Conservation (phyloP, 1,140 invertebrate species). For the Apolygus lucorum region DNA sequence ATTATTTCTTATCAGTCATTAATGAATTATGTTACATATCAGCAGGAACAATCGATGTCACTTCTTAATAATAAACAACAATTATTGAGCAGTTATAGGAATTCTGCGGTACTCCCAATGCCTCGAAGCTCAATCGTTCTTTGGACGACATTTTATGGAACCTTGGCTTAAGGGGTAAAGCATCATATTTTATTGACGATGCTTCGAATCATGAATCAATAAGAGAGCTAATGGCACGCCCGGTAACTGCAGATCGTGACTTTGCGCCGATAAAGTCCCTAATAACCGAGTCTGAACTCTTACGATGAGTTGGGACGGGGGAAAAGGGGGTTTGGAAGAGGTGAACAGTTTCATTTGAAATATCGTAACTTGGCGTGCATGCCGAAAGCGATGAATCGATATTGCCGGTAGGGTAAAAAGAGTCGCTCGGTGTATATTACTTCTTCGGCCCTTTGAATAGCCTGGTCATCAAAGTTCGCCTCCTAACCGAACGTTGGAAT, state of each 20-base stretch:
- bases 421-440: too few relatives aligned
- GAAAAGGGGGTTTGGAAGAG: background rate
- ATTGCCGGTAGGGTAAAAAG: background rate
- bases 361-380: background rate
- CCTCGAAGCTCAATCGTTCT: too few relatives aligned
- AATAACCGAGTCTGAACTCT: background rate
- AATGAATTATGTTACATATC: too few relatives aligned
- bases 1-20: too few relatives aligned
- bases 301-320: background rate
- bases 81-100: too few relatives aligned
- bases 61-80: too few relatives aligned
- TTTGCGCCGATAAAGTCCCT: background rate
- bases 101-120: too few relatives aligned
- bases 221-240: background rate
- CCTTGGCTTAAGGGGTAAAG: background rate
- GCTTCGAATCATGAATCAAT: background rate
- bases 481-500: too few relatives aligned
- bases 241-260: background rate
- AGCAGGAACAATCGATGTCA: too few relatives aligned
- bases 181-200: background rate
- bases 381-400: background rate
- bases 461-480: too few relatives aligned
- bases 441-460: too few relatives aligned
- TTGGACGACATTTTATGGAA: too few relatives aligned
- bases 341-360: background rate